phyloP scores from a whole-genome alignment of 2,113 vertebrate genomes.

The Heloderma charlesbogerti region DNA sequence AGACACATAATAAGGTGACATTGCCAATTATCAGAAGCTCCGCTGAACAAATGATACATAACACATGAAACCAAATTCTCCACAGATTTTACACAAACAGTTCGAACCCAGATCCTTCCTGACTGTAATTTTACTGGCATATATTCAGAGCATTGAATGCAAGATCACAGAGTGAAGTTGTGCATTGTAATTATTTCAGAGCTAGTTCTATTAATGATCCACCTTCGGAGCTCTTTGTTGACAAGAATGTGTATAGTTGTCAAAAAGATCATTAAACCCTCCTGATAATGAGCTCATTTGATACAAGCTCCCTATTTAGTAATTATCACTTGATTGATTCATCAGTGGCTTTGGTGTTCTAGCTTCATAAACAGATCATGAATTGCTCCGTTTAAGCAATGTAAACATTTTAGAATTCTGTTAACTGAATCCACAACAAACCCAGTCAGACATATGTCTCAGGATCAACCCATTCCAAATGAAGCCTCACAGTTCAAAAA shows the following conservation, averaged over 20 bases:
- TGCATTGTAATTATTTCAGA: slow-evolving; percentile 35
- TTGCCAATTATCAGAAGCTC: neutral
- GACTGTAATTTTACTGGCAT: neutral
- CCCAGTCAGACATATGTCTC: neutral
- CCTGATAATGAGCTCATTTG: slow-evolving; percentile 58
- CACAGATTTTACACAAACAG: neutral
- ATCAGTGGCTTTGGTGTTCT: slow-evolving; percentile 50
- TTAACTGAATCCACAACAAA: slow-evolving; percentile 25
- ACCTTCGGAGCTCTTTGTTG: slow-evolving; percentile 40
- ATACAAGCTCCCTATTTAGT: slow-evolving; percentile 54
- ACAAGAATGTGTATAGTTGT: slow-evolving; percentile 28
- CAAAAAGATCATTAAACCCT: slow-evolving; percentile 65
- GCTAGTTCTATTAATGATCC: slow-evolving; percentile 38
- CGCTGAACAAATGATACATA: slow-evolving; percentile 5
- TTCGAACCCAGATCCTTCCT: neutral
- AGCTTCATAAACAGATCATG: slow-evolving; percentile 59
- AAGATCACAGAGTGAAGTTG: slow-evolving; percentile 4
- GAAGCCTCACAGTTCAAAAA: neutral
- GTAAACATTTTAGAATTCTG: slow-evolving; percentile 37
- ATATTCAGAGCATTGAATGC: neutral
- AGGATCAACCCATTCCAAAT: neutral
- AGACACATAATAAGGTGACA: slow-evolving; percentile 2
- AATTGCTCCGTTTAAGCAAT: slow-evolving; percentile 47
- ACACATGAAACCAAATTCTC: slow-evolving; percentile 9
- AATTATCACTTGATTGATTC: slow-evolving; percentile 68